A percentile compares a stretch with the other conserved stretches of the same genome.
phyloP scores from a whole-genome alignment of 2,113 vertebrate species.

The Triplophysa dalaica region DNA sequence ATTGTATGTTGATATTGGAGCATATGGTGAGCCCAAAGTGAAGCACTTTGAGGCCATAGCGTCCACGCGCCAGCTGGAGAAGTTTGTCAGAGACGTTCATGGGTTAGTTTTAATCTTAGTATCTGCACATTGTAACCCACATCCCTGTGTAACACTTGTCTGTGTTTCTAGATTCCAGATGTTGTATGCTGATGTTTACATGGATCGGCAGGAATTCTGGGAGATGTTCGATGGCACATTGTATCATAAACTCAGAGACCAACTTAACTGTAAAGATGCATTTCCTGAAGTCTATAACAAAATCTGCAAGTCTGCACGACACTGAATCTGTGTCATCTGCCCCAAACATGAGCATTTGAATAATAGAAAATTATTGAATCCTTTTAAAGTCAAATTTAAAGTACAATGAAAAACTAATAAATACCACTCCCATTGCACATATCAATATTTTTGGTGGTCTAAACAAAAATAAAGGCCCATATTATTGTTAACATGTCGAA shows the following conservation, averaged over 20 bases:
- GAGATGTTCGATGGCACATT: slow-evolving; percentile 95
- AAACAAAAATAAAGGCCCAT: neutral
- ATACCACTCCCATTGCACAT: neutral
- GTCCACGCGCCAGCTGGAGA: slow-evolving; percentile 90
- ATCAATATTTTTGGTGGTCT: neutral
- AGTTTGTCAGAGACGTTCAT: slow-evolving; percentile 91
- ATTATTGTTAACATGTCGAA: neutral
- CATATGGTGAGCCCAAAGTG: slow-evolving; percentile 89
- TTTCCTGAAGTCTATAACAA: slow-evolving; percentile 98
- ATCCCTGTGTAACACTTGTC: neutral
- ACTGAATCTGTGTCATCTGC: slow-evolving; percentile 70
- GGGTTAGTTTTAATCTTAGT: slow-evolving; percentile 77
- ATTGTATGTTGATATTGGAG: slow-evolving; percentile 93
- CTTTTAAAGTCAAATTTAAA: neutral
- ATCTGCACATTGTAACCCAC: neutral
- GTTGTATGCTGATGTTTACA: slow-evolving; percentile 97
- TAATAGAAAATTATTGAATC: neutral
- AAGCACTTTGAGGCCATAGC: slow-evolving; percentile 92
- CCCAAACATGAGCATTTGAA: neutral
- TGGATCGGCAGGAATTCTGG: slow-evolving; percentile 96
- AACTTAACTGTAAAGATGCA: slow-evolving; percentile 86
- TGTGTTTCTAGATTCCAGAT: slow-evolving; percentile 88
- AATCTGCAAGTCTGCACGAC: slow-evolving; percentile 95
- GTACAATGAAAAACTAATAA: neutral
- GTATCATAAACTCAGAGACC: slow-evolving; percentile 87